Percentiles rank a stretch among this genome's conserved stretches.
Conservation (phyloP, 2,888 invertebrate species). For the Conops quadrifasciatus region DNA sequence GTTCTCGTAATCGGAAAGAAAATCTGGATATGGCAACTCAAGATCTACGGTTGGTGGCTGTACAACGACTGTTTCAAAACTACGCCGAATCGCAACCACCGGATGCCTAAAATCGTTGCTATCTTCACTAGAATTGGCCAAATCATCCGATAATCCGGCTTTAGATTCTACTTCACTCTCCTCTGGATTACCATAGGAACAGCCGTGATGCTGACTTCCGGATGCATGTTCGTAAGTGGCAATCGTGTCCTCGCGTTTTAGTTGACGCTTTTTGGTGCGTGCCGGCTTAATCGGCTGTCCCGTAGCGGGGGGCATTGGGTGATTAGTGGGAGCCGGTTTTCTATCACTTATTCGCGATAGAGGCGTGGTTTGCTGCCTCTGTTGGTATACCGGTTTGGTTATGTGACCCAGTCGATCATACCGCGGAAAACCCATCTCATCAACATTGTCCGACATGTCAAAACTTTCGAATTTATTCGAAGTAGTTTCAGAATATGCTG, state of each 20-base stretch:
- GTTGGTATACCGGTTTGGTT: slow-evolving; percentile 60
- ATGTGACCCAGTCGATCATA: slow-evolving; percentile 71
- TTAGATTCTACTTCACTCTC: slow-evolving; percentile 63
- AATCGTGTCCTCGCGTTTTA: slow-evolving; percentile 62
- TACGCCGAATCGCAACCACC: slow-evolving; percentile 55
- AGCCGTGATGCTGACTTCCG: slow-evolving; percentile 50
- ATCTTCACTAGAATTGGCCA: slow-evolving; percentile 65
- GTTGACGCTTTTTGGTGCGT: slow-evolving; percentile 62
- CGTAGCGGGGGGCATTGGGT: slow-evolving; percentile 57
- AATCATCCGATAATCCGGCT: slow-evolving; percentile 61
- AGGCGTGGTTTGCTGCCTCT: slow-evolving; percentile 44
- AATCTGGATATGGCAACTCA: slow-evolving; percentile 67
- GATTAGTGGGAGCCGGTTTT: slow-evolving; percentile 56
- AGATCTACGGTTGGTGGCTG: slow-evolving; percentile 60
- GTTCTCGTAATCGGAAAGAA: slow-evolving; percentile 67
- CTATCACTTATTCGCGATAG: slow-evolving; percentile 10
- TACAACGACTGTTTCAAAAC: slow-evolving; percentile 27
- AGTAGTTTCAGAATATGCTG: slow-evolving; percentile 48
- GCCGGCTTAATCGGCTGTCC: slow-evolving; percentile 66
- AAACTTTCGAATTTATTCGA: slow-evolving; percentile 68
- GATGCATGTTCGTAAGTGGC: slow-evolving; percentile 34
- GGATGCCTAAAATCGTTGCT: slow-evolving; percentile 53
- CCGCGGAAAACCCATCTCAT: slow-evolving; percentile 74
- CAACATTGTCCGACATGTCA: slow-evolving; percentile 72
- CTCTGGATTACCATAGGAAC: slow-evolving; percentile 56